A percentile compares a stretch with the other conserved stretches of the same genome.
Evolutionary conservation across 2,888 invertebrate genomes (phyloP).

Genomic region (Phyllotreta cruciferae): DNA sequence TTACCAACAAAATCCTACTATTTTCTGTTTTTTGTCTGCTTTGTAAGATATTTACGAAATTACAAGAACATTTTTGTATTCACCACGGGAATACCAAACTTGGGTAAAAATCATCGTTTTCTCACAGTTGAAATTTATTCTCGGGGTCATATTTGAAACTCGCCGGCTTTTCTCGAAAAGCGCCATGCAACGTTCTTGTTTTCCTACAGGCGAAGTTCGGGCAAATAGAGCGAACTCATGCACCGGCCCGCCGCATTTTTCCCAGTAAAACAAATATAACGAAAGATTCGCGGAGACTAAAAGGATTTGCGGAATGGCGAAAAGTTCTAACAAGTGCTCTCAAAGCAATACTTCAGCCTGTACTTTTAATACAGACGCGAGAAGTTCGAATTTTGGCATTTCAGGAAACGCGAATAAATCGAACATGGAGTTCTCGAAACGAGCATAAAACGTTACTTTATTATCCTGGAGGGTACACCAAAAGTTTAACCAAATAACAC

Average conservation of each 20-base stretch:
- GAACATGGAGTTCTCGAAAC: constrained; percentile 12
- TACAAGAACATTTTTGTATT: too few relatives aligned
- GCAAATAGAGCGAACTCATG: constrained; percentile 17
- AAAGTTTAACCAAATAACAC: constrained; percentile 1
- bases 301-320: constrained; percentile 35
- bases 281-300: constrained; percentile 34
- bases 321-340: constrained; percentile 40
- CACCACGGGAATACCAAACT: too few relatives aligned
- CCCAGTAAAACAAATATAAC: constrained; percentile 28
- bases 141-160: neutral
- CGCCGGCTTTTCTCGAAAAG: constrained; percentile 1
- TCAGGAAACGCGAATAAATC: constrained; percentile 14
- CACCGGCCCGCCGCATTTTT: constrained; percentile 13
- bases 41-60: too few relatives aligned
- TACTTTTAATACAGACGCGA: constrained; percentile 10
- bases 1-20: too few relatives aligned
- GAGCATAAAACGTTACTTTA: constrained; percentile 7
- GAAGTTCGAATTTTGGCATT: constrained; percentile 16
- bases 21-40: too few relatives aligned
- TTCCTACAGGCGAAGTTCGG: constrained; percentile 8
- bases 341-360: constrained; percentile 21
- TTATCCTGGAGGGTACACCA: neutral
- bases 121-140: constrained; percentile 1
- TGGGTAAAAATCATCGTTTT: neutral
- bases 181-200: constrained; percentile 9